Conservation (phyloP, 1,140 invertebrate genomes). For the Drosophila sturtevanti region DNA sequence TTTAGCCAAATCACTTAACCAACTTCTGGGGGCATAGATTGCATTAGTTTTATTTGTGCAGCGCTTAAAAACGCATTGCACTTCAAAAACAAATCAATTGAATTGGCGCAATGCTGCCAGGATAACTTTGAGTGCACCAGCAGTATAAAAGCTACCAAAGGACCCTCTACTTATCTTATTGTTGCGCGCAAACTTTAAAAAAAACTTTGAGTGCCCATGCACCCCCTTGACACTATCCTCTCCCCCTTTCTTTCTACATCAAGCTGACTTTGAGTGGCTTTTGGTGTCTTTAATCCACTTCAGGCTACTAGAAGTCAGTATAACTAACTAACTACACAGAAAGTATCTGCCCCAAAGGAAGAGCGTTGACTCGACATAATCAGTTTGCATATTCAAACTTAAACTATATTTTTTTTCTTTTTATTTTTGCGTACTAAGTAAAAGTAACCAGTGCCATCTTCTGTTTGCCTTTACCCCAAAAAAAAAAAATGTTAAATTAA, state of each 20-base stretch:
- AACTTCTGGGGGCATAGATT: constrained; percentile 51
- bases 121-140: constrained; percentile 49
- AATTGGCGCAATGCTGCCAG: constrained; percentile 61
- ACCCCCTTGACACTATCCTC: not conserved
- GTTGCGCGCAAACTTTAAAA: constrained; percentile 64
- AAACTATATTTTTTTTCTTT: not conserved
- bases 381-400: constrained; percentile 51
- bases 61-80: constrained; percentile 61
- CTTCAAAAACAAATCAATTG: constrained; percentile 66
- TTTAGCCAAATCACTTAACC: constrained; percentile 39
- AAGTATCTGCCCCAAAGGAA: not conserved
- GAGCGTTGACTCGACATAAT: constrained; percentile 36
- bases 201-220: constrained; percentile 57
- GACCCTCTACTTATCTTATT: constrained; percentile 41
- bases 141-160: constrained; percentile 51
- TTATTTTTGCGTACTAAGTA: constrained; percentile 16
- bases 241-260: not conserved
- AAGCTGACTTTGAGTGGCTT: constrained; percentile 70
- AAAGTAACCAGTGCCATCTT: not conserved
- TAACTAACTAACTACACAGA: constrained; percentile 1
- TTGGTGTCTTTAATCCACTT: constrained; percentile 68
- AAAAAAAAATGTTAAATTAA: constrained; percentile 41
- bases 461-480: constrained; percentile 14
- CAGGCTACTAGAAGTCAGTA: constrained; percentile 19
- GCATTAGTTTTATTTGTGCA: constrained; percentile 68